phyloP scores from a whole-genome alignment of 1,140 invertebrate genomes.

The Aradophagus sp. region DNA sequence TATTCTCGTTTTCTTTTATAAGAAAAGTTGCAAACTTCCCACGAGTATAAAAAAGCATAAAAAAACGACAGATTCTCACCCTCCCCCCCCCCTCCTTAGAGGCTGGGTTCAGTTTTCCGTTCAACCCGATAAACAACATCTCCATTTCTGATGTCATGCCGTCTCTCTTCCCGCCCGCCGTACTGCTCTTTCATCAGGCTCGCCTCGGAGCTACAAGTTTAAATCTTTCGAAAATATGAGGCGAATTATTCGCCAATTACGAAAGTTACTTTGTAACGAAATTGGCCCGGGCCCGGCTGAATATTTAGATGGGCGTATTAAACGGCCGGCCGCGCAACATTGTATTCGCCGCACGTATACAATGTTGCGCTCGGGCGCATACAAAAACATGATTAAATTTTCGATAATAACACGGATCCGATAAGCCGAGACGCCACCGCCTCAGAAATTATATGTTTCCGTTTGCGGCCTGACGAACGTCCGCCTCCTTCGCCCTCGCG shows the following conservation, averaged over 20 bases:
- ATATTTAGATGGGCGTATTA: too few relatives aligned
- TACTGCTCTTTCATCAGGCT: too few relatives aligned
- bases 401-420: conserved; percentile 38
- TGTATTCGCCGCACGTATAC: conserved; percentile 7
- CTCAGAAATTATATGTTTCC: conserved; percentile 43
- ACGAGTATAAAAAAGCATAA: too few relatives aligned
- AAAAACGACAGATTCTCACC: too few relatives aligned
- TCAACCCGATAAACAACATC: too few relatives aligned
- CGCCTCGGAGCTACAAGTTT: not conserved
- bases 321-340: too few relatives aligned
- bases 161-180: too few relatives aligned
- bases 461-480: conserved; percentile 31
- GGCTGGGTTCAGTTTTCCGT: too few relatives aligned
- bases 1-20: too few relatives aligned
- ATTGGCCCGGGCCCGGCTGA: conserved; percentile 7
- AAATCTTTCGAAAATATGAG: conserved; percentile 31
- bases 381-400: conserved; percentile 39
- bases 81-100: too few relatives aligned
- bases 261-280: conserved; percentile 27
- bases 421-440: conserved; percentile 31
- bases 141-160: too few relatives aligned
- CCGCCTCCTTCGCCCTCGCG: conserved; percentile 15
- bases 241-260: conserved; percentile 29
- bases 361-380: conserved; percentile 20
- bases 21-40: too few relatives aligned